Percentiles rank a stretch among this genome's conserved stretches.
Evolutionary conservation across 1,140 invertebrate species (phyloP).

Genomic region (Druon quercuslanigerum): DNA sequence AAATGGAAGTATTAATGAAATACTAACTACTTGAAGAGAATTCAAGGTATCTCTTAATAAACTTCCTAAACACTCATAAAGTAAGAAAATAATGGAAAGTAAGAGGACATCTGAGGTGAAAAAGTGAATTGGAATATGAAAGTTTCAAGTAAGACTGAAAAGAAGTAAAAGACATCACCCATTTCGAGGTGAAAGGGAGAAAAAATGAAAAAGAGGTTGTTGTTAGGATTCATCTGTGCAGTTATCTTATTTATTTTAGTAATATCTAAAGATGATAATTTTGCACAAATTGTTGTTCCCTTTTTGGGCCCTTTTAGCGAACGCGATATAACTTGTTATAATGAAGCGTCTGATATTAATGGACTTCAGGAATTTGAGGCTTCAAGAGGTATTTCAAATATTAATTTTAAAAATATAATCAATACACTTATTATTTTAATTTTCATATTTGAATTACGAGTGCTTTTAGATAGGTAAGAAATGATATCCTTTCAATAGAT

Average conservation of each 20-base stretch:
- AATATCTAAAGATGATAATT: conserved; percentile 50
- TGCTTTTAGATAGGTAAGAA: too few species aligned
- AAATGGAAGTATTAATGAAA: background rate
- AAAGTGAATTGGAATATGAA: background rate
- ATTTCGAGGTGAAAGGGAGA: background rate
- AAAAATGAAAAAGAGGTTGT: conserved; percentile 58
- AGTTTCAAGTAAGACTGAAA: background rate
- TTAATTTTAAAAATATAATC: background rate
- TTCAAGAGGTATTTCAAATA: conserved; percentile 48
- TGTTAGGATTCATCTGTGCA: conserved; percentile 49
- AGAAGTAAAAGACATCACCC: background rate
- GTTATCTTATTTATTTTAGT: conserved; percentile 56
- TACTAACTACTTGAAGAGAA: background rate
- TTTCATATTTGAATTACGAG: too few species aligned
- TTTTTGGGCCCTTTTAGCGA: conserved; percentile 28
- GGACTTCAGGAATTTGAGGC: conserved; percentile 53
- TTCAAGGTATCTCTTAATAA: background rate
- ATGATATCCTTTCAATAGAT: too few species aligned
- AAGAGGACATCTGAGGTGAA: too few species aligned
- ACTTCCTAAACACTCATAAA: too few species aligned
- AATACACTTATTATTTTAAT: too few species aligned
- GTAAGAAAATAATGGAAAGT: too few species aligned
- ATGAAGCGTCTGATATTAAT: conserved; percentile 39
- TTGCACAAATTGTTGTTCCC: conserved; percentile 42
- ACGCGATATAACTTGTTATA: conserved; percentile 63